These are phyloP conservation scores for Mola mola DNA, from an alignment of 2,113 vertebrate genomes.

Conservation along the genomic window DNA sequence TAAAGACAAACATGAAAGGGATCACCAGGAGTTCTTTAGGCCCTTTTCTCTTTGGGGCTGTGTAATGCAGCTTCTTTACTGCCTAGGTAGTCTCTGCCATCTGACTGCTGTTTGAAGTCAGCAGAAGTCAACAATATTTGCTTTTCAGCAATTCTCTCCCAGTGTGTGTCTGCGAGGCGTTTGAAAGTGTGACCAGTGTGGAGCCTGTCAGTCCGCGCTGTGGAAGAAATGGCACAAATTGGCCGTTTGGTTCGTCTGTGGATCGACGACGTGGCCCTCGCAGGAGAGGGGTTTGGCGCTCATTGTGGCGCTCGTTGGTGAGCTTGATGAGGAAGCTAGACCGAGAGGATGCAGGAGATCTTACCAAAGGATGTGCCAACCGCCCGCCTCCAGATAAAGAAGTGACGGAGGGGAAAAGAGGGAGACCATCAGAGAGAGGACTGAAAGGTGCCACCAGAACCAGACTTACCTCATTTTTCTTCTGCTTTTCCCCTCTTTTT, in stretches of 20 bases:
- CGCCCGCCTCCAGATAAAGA: too few species aligned
- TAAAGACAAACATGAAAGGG: slow-evolving; percentile 75
- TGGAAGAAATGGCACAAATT: slow-evolving; percentile 66
- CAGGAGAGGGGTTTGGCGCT: slow-evolving; percentile 31
- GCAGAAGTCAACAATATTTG: slow-evolving; percentile 72
- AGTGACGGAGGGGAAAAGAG: too few species aligned
- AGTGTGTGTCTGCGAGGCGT: slow-evolving; percentile 62
- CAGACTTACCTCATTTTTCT: too few species aligned
- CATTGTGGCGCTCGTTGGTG: slow-evolving; percentile 32
- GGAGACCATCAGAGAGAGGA: too few species aligned
- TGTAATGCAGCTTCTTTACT: slow-evolving; percentile 62
- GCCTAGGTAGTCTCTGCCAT: slow-evolving; percentile 67
- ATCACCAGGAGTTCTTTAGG: slow-evolving; percentile 68
- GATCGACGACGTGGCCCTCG: slow-evolving; percentile 40
- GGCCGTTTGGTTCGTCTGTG: slow-evolving; percentile 49
- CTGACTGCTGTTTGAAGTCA: slow-evolving; percentile 73
- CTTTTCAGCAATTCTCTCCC: slow-evolving; percentile 69
- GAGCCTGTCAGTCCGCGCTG: slow-evolving; percentile 58
- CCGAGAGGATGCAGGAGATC: slow-evolving; percentile 29
- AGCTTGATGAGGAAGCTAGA: slow-evolving; percentile 15
- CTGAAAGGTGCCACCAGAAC: too few species aligned
- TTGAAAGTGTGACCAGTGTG: slow-evolving; percentile 70
- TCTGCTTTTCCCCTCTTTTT: too few species aligned
- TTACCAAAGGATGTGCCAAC: too few species aligned
- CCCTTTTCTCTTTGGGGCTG: slow-evolving; percentile 67